Conservation (phyloP, 2,888 invertebrate species). For the Mycogona germanica region DNA sequence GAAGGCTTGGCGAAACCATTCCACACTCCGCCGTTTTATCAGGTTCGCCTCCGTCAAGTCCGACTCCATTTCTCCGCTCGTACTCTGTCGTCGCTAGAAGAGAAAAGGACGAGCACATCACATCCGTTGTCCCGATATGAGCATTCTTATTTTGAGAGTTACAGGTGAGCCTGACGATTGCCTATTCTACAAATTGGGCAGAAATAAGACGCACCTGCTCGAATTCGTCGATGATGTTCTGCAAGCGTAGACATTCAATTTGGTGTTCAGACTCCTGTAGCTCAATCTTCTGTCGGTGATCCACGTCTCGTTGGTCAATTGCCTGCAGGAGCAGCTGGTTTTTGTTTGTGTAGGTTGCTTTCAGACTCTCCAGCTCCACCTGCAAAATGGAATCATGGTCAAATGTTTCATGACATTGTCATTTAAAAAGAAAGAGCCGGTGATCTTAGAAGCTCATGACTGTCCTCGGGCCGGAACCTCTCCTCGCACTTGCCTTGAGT, state of each 20-base stretch:
- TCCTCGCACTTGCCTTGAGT: constrained; percentile 41
- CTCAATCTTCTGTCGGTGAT: constrained; percentile 69
- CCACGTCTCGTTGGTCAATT: too few species aligned
- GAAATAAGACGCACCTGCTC: too few species aligned
- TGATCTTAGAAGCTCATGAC: too few species aligned
- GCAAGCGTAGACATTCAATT: too few species aligned
- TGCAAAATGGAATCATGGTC: constrained; percentile 21
- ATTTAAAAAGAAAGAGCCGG: not conserved
- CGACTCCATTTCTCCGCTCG: constrained; percentile 4
- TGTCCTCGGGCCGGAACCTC: constrained; percentile 4
- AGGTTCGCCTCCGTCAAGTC: constrained; percentile 13
- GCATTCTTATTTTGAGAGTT: too few species aligned
- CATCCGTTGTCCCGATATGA: too few species aligned
- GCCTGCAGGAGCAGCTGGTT: constrained; percentile 74
- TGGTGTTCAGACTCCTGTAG: constrained; percentile 52
- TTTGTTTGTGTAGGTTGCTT: constrained; percentile 53
- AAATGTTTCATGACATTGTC: too few species aligned
- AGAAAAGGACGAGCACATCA: too few species aligned
- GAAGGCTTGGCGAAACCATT: constrained; percentile 11
- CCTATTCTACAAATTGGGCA: too few species aligned
- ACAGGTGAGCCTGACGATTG: too few species aligned
- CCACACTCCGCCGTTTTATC: not conserved
- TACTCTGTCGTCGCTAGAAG: too few species aligned
- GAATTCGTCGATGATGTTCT: too few species aligned
- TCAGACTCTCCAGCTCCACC: constrained; percentile 32